Evolutionary conservation across 2,797 vertebrate species (phyloP).

Genomic region (Spinibarbus caldwelli): DNA sequence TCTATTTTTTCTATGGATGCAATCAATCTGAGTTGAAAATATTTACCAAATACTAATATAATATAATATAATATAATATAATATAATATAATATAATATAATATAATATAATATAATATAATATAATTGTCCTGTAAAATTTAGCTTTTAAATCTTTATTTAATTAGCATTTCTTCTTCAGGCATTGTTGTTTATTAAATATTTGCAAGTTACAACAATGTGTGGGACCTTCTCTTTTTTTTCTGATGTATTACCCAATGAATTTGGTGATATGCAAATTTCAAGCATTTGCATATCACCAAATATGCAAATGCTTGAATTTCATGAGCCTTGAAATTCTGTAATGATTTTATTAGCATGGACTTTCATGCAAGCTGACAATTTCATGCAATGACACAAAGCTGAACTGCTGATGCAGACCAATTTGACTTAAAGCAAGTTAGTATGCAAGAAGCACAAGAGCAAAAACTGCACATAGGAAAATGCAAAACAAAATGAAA

Average conservation of each 20-base stretch:
- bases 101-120: no score
- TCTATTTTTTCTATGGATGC: background rate
- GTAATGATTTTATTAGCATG: background rate
- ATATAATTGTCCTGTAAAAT: background rate
- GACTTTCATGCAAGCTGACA: slow-evolving; percentile 15
- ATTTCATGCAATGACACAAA: background rate
- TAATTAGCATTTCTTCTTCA: background rate
- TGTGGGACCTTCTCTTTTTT: background rate
- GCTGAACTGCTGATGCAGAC: background rate
- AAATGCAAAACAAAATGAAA: background rate
- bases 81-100: no score
- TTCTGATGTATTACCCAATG: background rate
- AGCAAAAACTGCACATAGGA: background rate
- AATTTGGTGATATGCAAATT: background rate
- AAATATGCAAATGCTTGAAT: no score
- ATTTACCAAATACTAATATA: background rate
- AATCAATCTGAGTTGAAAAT: background rate
- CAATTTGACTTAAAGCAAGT: background rate
- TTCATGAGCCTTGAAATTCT: background rate
- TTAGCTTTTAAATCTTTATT: background rate
- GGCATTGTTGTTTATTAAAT: background rate
- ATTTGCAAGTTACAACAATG: background rate
- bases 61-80: no score
- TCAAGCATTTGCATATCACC: no score
- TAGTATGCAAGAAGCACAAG: slow-evolving; percentile 2